Evolutionary conservation across 2,113 vertebrate species (phyloP).

Genomic region (Strix uralensis): DNA sequence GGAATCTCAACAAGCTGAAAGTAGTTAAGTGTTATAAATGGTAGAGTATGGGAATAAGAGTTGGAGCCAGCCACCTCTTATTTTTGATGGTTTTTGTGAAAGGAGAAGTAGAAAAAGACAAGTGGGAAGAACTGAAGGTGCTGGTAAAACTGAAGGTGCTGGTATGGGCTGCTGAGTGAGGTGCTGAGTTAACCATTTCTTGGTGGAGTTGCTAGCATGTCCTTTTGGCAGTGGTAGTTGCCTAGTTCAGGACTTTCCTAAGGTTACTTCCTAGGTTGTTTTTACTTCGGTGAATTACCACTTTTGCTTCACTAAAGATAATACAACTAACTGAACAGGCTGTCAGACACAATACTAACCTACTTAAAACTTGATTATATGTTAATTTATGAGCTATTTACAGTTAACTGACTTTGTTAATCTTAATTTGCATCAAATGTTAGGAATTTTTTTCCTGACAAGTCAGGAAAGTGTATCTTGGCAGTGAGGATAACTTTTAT

Average conservation of each 20-base stretch:
- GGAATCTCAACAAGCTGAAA: neutral
- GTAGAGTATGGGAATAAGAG: neutral
- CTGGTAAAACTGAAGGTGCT: neutral
- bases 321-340: neutral
- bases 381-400: neutral
- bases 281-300: neutral
- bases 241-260: neutral
- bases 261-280: neutral
- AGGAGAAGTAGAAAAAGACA: neutral
- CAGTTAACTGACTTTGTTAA: neutral
- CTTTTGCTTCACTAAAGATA: neutral
- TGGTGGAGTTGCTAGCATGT: neutral
- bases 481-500: neutral
- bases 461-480: neutral
- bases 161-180: neutral
- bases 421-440: neutral
- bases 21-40: neutral
- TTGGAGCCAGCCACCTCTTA: neutral
- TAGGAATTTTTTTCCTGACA: neutral
- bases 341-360: neutral
- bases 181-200: neutral
- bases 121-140: neutral
- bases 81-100: neutral
- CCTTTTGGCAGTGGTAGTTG: neutral
- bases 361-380: neutral